phyloP scores from a whole-genome alignment of 2,113 vertebrate genomes.

The Phoxinus phoxinus region DNA sequence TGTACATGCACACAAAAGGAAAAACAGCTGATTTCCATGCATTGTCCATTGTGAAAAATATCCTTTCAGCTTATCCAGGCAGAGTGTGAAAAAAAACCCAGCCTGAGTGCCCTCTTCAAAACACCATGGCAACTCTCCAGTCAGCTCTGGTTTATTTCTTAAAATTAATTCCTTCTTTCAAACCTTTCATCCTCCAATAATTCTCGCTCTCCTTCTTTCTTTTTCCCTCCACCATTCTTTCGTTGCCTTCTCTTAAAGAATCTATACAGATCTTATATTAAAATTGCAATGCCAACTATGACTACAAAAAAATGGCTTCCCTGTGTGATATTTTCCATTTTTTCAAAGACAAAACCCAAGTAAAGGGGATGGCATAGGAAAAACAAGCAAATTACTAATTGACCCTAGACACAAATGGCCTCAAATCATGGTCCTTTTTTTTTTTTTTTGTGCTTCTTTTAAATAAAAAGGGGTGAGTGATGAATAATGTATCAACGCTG shows the following conservation, averaged over 20 bases:
- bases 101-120: slow-evolving; percentile 47
- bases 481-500: slow-evolving; percentile 30
- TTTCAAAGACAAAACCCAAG: neutral
- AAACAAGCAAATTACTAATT: neutral
- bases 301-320: neutral
- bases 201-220: neutral
- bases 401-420: neutral
- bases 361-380: neutral
- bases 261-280: neutral
- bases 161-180: slow-evolving; percentile 25
- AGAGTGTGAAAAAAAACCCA: slow-evolving; percentile 22
- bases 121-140: slow-evolving; percentile 49
- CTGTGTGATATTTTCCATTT: slow-evolving; percentile 15
- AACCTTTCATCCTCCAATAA: neutral
- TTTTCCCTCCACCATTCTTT: neutral
- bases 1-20: slow-evolving; percentile 27
- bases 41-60: slow-evolving; percentile 49
- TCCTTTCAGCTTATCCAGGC: slow-evolving; percentile 42
- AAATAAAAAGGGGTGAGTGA: neutral
- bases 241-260: neutral
- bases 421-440: slow-evolving; percentile 7
- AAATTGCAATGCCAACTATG: neutral
- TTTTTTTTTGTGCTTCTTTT: too few relatives aligned
- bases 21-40: slow-evolving; percentile 24
- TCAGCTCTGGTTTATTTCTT: slow-evolving; percentile 38